These are phyloP conservation scores for Oreochromis grahami DNA, from an alignment of 2,797 vertebrate genomes.

Conservation along the genomic window DNA sequence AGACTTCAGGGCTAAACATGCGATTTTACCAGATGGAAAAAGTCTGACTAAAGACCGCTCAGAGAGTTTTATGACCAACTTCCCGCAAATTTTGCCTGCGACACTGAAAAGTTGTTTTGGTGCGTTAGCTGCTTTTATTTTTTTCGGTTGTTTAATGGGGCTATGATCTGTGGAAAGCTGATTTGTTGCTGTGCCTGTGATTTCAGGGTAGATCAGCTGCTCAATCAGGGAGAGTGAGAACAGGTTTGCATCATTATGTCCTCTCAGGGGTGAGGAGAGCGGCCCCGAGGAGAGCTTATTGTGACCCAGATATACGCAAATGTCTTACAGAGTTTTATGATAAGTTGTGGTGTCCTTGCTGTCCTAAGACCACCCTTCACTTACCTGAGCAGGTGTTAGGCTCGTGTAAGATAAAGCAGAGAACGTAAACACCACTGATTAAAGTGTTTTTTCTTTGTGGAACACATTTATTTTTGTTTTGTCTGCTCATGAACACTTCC, in stretches of 20 bases:
- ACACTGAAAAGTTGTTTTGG: neutral
- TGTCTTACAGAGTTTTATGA: neutral
- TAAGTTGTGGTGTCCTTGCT: neutral
- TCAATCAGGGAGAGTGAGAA: neutral
- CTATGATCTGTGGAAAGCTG: neutral
- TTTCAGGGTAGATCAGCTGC: neutral
- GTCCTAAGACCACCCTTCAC: neutral
- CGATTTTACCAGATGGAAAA: neutral
- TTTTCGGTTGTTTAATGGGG: neutral
- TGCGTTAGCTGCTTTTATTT: neutral
- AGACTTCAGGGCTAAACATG: neutral
- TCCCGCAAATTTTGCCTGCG: neutral
- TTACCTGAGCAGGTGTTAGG: neutral
- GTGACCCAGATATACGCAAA: neutral
- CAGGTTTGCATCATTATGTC: neutral
- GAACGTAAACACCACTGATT: neutral
- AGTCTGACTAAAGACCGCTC: neutral
- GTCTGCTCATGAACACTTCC: neutral
- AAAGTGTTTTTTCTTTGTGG: neutral
- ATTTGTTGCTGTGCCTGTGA: neutral
- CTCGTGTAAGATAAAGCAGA: neutral
- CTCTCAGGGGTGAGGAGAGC: neutral
- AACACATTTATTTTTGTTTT: neutral
- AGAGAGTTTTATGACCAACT: neutral
- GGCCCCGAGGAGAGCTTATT: neutral